A percentile compares a stretch with the other conserved stretches of the same genome.
phyloP scores from a whole-genome alignment of 2,113 vertebrate genomes.

The Lichenostomus cassidix region DNA sequence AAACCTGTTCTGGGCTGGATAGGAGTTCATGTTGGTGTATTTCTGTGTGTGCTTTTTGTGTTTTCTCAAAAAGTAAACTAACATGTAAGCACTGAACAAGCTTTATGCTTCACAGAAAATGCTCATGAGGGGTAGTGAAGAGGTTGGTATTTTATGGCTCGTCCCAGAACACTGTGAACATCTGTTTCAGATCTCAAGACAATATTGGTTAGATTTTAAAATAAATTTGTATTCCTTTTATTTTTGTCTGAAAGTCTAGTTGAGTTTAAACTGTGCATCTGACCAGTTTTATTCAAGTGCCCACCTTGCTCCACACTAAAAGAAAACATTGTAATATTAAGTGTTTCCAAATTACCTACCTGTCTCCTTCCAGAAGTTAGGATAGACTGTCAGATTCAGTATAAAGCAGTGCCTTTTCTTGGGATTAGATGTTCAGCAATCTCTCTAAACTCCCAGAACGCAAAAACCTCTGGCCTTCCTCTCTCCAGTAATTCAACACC shows the following conservation, averaged over 20 bases:
- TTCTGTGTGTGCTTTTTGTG: not conserved
- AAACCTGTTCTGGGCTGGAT: not conserved
- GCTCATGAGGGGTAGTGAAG: not conserved
- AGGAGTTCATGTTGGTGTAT: not conserved
- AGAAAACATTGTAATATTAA: not conserved
- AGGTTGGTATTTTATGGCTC: not conserved
- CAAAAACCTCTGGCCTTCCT: not conserved
- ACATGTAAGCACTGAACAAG: not conserved
- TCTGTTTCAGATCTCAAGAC: not conserved
- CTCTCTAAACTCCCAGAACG: not conserved
- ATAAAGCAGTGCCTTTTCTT: not conserved
- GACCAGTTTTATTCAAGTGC: not conserved
- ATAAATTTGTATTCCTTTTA: not conserved
- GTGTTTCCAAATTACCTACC: not conserved
- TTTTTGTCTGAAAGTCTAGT: not conserved
- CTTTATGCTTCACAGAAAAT: not conserved
- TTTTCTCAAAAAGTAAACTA: not conserved
- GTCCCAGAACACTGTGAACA: accelerated
- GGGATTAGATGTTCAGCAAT: not conserved
- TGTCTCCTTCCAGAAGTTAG: not conserved
- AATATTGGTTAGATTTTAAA: not conserved
- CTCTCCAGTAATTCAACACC: not conserved
- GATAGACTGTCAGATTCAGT: not conserved
- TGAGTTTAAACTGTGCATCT: not conserved
- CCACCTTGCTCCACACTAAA: not conserved